Evolutionary conservation across 2,888 invertebrate species (phyloP).

Genomic region (Tortrix viridana): DNA sequence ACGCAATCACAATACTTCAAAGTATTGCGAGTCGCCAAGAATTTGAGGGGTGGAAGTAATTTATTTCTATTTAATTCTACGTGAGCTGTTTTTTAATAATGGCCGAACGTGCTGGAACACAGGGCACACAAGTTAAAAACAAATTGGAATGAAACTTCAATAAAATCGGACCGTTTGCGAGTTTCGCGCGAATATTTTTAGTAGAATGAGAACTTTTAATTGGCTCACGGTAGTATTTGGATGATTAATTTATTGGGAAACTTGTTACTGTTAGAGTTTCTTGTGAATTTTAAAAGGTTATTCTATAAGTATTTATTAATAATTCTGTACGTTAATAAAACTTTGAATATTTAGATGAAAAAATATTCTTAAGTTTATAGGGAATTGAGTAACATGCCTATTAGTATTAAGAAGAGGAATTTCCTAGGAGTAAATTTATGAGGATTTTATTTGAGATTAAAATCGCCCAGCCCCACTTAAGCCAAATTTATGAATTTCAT

Average conservation of each 20-base stretch:
- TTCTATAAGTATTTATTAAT: too few species aligned
- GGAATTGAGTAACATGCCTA: too few species aligned
- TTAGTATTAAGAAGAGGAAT: too few species aligned
- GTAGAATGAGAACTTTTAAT: slow-evolving; percentile 5
- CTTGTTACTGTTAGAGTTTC: neutral
- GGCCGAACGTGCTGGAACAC: slow-evolving; percentile 21
- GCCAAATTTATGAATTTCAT: too few species aligned
- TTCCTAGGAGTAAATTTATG: too few species aligned
- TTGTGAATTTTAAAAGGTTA: neutral
- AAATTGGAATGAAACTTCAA: slow-evolving; percentile 30
- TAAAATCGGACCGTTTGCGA: slow-evolving; percentile 10
- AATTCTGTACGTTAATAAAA: too few species aligned
- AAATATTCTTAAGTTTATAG: too few species aligned
- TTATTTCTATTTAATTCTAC: slow-evolving; percentile 38
- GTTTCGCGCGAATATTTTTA: slow-evolving; percentile 9
- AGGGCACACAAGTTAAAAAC: slow-evolving; percentile 33
- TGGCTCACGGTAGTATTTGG: neutral
- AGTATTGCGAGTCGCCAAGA: slow-evolving; percentile 17
- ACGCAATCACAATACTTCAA: slow-evolving; percentile 33
- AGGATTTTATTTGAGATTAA: too few species aligned
- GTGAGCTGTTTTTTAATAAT: slow-evolving; percentile 37
- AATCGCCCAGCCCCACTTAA: too few species aligned
- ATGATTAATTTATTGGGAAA: neutral
- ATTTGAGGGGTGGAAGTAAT: slow-evolving; percentile 30
- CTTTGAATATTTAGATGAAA: too few species aligned